These are phyloP conservation scores for Peromyscus eremicus DNA, from an alignment of 2,797 vertebrate genomes.

Conservation along the genomic window DNA sequence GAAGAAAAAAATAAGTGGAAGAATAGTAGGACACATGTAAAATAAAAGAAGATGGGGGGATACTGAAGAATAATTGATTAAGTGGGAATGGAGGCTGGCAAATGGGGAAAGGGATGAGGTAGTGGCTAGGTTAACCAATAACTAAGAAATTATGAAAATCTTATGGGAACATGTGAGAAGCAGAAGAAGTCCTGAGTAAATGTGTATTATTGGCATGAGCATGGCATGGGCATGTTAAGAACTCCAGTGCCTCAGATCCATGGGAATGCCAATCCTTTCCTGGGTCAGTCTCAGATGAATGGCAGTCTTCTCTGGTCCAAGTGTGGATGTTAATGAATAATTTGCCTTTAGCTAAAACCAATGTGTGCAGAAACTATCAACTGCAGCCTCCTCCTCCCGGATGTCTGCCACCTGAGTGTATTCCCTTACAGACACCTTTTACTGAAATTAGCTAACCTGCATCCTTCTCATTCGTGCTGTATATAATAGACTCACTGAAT, in stretches of 20 bases:
- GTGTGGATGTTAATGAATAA: background rate
- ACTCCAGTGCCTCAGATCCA: background rate
- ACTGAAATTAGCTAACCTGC: background rate
- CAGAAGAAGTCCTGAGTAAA: background rate
- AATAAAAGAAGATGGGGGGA: background rate
- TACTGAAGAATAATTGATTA: background rate
- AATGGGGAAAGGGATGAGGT: background rate
- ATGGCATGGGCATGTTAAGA: background rate
- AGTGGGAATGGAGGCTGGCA: too few relatives aligned
- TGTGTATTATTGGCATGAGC: background rate
- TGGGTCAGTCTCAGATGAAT: background rate
- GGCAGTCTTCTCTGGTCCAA: background rate
- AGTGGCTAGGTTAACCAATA: background rate
- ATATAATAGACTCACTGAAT: background rate
- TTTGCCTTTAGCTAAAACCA: background rate
- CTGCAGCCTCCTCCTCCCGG: background rate
- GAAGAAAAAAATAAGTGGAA: background rate
- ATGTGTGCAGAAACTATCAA: background rate
- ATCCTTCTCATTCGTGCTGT: background rate
- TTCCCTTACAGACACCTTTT: background rate
- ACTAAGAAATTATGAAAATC: background rate
- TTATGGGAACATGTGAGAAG: background rate
- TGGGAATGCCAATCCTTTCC: background rate
- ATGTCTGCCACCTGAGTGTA: background rate
- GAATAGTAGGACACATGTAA: background rate